A percentile compares a stretch with the other conserved stretches of the same genome.
phyloP scores from a whole-genome alignment of 2,797 vertebrate species.

The Pangasius krempfi region DNA sequence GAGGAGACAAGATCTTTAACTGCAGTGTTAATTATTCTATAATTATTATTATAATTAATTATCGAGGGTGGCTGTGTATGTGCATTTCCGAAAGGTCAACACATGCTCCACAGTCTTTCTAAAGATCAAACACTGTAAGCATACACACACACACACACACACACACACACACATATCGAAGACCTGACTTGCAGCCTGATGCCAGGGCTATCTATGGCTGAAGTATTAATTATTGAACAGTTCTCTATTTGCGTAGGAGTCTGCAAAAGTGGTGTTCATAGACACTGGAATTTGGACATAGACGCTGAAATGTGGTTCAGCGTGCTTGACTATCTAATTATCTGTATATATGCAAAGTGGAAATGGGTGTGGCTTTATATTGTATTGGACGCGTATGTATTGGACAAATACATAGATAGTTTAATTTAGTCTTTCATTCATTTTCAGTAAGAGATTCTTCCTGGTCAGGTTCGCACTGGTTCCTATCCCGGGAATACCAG shows the following conservation, averaged over 20 bases:
- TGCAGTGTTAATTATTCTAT: neutral
- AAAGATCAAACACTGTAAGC: neutral
- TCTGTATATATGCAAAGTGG: neutral
- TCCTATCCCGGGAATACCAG: neutral
- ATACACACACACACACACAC: conserved; percentile 10
- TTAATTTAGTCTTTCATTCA: neutral
- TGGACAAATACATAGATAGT: neutral
- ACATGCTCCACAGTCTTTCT: neutral
- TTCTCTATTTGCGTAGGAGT: neutral
- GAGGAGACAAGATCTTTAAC: conserved; percentile 2
- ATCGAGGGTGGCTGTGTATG: neutral
- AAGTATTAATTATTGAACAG: neutral
- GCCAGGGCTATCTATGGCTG: neutral
- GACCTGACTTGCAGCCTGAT: neutral
- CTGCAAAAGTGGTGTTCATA: neutral
- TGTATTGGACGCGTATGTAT: too few relatives aligned
- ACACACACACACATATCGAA: neutral
- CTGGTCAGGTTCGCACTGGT: neutral
- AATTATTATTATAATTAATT: neutral
- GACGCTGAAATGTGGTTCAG: neutral
- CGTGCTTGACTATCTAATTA: neutral
- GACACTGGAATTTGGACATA: too few relatives aligned
- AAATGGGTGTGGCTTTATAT: neutral
- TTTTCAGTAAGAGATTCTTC: neutral
- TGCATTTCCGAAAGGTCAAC: conserved; percentile 22